Conservation (phyloP, 2,113 vertebrate genomes). For the Elachura formosa region DNA sequence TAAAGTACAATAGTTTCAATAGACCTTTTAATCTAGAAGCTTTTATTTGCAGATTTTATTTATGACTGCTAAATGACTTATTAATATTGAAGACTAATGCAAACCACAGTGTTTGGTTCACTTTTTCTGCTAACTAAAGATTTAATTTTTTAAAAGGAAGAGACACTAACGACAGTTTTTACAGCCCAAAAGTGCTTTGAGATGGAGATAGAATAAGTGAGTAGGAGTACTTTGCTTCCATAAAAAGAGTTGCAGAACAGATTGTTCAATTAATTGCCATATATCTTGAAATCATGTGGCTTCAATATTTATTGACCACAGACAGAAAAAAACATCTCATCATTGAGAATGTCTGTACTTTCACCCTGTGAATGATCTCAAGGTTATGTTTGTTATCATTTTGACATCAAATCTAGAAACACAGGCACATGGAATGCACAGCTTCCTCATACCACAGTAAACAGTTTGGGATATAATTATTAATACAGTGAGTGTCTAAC, state of each 20-base stretch:
- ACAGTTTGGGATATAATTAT: background rate
- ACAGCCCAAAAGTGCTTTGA: background rate
- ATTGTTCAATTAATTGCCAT: background rate
- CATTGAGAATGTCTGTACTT: background rate
- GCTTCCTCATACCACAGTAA: background rate
- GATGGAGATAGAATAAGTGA: background rate
- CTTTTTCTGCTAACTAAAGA: background rate
- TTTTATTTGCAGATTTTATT: slow-evolving; percentile 39
- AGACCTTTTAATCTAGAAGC: background rate
- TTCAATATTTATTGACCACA: background rate
- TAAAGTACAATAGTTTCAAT: background rate
- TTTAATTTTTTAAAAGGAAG: background rate
- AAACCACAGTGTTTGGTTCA: background rate
- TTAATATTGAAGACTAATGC: background rate
- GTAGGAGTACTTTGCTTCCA: background rate
- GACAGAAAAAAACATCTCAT: background rate
- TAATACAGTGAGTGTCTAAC: background rate
- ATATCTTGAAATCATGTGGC: background rate
- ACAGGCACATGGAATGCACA: background rate
- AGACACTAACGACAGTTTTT: background rate
- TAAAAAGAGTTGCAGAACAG: background rate
- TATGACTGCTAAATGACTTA: background rate
- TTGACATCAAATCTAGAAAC: background rate
- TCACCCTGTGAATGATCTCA: background rate
- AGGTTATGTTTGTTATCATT: background rate